A percentile compares a stretch with the other conserved stretches of the same genome.
These are phyloP conservation scores for Odontomachus brunneus DNA, from an alignment of 1,140 invertebrate species.

Conservation along the genomic window DNA sequence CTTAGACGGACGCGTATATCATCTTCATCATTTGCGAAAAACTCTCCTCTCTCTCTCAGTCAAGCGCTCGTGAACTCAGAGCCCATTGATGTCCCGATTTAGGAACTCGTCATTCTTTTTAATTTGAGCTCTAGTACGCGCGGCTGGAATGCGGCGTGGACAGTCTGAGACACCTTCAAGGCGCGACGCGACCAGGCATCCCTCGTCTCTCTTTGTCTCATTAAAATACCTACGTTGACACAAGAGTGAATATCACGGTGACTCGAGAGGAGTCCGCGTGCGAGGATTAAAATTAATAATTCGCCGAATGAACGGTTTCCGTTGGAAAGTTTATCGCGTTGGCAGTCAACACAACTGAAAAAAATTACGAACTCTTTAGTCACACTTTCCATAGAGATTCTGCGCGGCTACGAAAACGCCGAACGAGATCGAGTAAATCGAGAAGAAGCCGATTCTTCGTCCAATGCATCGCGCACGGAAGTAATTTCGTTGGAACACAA, in stretches of 20 bases:
- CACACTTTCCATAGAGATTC: too few species aligned
- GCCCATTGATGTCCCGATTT: neutral
- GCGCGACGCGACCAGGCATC: neutral
- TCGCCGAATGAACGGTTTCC: neutral
- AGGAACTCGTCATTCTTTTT: neutral
- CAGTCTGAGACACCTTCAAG: neutral
- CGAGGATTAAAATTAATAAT: slow-evolving; percentile 2
- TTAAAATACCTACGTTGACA: slow-evolving; percentile 44
- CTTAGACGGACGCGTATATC: too few species aligned
- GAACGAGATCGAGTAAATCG: too few species aligned
- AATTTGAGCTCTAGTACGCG: neutral
- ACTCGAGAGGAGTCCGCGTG: slow-evolving; percentile 2
- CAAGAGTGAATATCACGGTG: neutral
- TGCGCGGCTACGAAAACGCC: too few species aligned
- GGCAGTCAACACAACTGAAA: too few species aligned
- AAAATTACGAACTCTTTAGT: too few species aligned
- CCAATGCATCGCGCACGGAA: too few species aligned
- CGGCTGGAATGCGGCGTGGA: neutral
- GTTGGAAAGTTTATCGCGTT: neutral
- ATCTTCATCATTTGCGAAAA: too few species aligned
- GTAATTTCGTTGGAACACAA: too few species aligned
- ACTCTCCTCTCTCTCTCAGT: too few species aligned
- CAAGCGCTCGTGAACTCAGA: too few species aligned
- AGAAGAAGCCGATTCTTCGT: too few species aligned
- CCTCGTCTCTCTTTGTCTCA: slow-evolving; percentile 25